Evolutionary conservation across 2,888 invertebrate genomes (phyloP).

Genomic region (Fissipunctia ypsillon): DNA sequence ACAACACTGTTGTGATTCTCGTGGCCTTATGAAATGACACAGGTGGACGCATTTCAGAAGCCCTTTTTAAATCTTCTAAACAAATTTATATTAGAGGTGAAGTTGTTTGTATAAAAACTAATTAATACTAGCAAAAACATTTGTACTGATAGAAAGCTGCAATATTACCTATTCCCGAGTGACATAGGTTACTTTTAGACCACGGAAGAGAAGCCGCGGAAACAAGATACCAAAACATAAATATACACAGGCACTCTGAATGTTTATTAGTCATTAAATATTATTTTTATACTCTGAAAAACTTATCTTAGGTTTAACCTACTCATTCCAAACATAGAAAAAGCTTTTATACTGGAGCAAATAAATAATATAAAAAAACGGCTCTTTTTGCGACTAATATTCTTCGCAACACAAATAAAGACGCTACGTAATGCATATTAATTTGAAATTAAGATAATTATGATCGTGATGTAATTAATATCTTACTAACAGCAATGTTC

Average conservation of each 20-base stretch:
- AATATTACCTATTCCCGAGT: too few species aligned
- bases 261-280: conserved; percentile 5
- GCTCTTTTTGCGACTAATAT: conserved; percentile 23
- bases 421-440: conserved; percentile 54
- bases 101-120: background rate
- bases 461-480: conserved; percentile 56
- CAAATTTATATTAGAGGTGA: background rate
- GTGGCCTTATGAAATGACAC: background rate
- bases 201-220: background rate
- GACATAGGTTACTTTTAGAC: background rate
- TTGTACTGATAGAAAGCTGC: background rate
- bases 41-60: background rate
- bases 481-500: conserved; percentile 38
- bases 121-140: too few species aligned
- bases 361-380: conserved; percentile 32
- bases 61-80: background rate
- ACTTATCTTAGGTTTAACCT: background rate
- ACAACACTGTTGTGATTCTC: background rate
- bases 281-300: conserved; percentile 12
- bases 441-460: conserved; percentile 60
- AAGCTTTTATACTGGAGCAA: conserved; percentile 27
- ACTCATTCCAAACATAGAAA: conserved; percentile 19
- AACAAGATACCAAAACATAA: background rate
- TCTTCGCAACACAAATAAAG: conserved; percentile 38
- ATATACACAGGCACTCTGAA: background rate